These are phyloP conservation scores for Sebastes kiyomatsui DNA, from an alignment of 2,797 vertebrate genomes.

Conservation along the genomic window DNA sequence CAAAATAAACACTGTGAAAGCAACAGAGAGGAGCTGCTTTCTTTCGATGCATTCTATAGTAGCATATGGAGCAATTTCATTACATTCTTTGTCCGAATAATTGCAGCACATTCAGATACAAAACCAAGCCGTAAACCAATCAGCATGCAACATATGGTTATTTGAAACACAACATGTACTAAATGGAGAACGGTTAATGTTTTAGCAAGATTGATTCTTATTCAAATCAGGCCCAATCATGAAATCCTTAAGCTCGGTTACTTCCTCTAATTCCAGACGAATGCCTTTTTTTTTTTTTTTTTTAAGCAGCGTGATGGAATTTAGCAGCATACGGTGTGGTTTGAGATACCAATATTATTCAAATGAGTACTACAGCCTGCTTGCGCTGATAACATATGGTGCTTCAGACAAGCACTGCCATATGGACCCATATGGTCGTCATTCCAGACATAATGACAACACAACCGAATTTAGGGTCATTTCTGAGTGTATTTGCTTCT, in stretches of 20 bases:
- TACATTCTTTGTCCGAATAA: constrained; percentile 35
- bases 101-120: constrained; percentile 8
- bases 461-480: constrained; percentile 78
- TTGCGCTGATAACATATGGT: constrained; percentile 76
- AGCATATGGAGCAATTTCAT: constrained; percentile 38
- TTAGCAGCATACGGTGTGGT: constrained; percentile 57
- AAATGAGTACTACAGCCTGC: constrained; percentile 71
- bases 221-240: constrained; percentile 36
- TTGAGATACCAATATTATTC: constrained; percentile 67
- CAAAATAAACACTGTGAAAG: constrained; percentile 65
- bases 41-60: constrained; percentile 28
- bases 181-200: constrained; percentile 36
- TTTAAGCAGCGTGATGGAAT: constrained; percentile 64
- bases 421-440: constrained; percentile 79
- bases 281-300: constrained; percentile 13
- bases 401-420: constrained; percentile 74
- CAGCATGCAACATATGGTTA: constrained; percentile 23
- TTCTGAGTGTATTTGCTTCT: constrained; percentile 67
- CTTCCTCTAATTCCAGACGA: constrained; percentile 50
- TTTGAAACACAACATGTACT: constrained; percentile 32
- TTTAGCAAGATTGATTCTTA: constrained; percentile 33
- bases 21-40: constrained; percentile 1
- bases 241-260: constrained; percentile 50
- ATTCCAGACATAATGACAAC: constrained; percentile 80
- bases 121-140: constrained; percentile 35